These are phyloP conservation scores for Copsychus sechellarum DNA, from an alignment of 2,113 vertebrate species.

Conservation along the genomic window DNA sequence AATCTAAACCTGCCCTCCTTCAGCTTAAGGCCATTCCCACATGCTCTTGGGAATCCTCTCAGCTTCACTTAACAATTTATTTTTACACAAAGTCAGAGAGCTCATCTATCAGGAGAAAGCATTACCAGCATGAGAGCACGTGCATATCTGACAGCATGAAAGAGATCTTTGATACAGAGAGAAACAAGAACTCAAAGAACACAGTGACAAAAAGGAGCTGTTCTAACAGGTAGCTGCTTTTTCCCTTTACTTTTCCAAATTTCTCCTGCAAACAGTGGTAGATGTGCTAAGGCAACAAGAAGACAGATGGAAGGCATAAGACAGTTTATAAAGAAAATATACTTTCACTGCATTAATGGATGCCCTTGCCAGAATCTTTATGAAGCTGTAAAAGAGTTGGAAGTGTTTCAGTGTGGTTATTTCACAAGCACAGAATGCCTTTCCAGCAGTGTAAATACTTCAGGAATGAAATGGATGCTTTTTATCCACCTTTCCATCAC, in stretches of 20 bases:
- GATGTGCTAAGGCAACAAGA: conserved; percentile 32
- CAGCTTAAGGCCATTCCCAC: not conserved
- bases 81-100: not conserved
- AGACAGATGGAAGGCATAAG: conserved; percentile 55
- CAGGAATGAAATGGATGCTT: conserved; percentile 65
- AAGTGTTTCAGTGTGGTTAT: conserved; percentile 64
- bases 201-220: not conserved
- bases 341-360: conserved; percentile 66
- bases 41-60: not conserved
- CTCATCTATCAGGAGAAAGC: not conserved
- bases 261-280: not conserved
- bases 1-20: not conserved
- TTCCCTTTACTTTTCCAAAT: not conserved
- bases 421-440: conserved; percentile 27
- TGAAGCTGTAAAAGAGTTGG: conserved; percentile 67
- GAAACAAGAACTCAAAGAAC: not conserved
- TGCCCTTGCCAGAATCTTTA: conserved; percentile 67
- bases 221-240: not conserved
- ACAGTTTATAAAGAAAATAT: conserved; percentile 69
- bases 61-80: not conserved
- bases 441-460: conserved; percentile 65
- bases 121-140: not conserved
- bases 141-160: not conserved
- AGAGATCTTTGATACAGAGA: not conserved
- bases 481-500: conserved; percentile 65